Evolutionary conservation across 2,888 invertebrate genomes (phyloP).

Genomic region (Syritta pipiens): DNA sequence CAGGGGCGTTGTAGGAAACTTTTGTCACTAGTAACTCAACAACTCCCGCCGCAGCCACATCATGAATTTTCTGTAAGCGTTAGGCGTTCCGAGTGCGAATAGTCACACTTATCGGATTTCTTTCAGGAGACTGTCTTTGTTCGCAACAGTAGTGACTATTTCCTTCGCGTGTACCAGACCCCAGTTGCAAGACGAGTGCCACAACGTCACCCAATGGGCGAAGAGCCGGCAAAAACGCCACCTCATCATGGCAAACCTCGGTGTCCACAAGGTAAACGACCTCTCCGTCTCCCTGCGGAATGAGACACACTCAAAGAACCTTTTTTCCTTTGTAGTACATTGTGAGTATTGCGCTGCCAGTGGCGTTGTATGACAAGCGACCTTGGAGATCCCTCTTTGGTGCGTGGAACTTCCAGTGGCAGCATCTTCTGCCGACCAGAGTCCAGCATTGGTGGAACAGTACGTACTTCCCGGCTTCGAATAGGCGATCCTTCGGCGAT

Average conservation of each 20-base stretch:
- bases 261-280: not conserved
- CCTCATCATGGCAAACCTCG: not conserved
- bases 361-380: constrained; percentile 29
- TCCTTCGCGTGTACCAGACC: not conserved
- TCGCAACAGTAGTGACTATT: not conserved
- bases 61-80: constrained; percentile 36
- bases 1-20: too few species aligned
- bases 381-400: constrained; percentile 31
- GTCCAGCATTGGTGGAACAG: constrained; percentile 35
- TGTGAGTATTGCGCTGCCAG: constrained; percentile 15
- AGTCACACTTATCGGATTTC: not conserved
- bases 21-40: too few species aligned
- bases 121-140: not conserved
- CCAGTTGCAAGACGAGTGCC: not conserved
- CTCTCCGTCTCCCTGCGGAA: not conserved
- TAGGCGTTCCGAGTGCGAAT: too few species aligned
- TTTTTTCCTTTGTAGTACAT: not conserved
- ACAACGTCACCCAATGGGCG: not conserved
- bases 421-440: constrained; percentile 20
- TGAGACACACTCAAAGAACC: not conserved
- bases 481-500: not conserved
- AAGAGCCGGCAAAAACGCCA: not conserved
- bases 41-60: too few species aligned
- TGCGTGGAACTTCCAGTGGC: constrained; percentile 38
- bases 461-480: constrained; percentile 21